phyloP scores from a whole-genome alignment of 1,140 invertebrate species.

The Drosophila paulistorum region DNA sequence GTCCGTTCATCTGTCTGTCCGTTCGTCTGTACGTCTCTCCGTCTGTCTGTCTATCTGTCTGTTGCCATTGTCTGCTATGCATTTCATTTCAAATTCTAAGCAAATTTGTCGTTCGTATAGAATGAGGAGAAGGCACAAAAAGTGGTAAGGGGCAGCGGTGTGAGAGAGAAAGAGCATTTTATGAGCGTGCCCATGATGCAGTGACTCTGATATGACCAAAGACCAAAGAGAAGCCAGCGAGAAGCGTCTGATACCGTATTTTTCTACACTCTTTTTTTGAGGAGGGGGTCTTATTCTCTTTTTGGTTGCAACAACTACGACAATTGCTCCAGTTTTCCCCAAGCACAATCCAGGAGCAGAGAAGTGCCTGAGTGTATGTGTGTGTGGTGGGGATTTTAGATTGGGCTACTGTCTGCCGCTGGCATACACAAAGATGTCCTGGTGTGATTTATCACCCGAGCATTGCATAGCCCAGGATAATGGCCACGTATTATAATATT shows the following conservation, averaged over 20 bases:
- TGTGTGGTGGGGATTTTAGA: constrained; percentile 36
- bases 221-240: constrained; percentile 3
- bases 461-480: constrained; percentile 65
- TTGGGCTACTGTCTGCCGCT: constrained; percentile 65
- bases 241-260: constrained; percentile 56
- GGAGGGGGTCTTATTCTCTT: not conserved
- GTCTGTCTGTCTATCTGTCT: constrained; percentile 35
- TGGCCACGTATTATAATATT: constrained; percentile 80
- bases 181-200: constrained; percentile 77
- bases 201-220: constrained; percentile 60
- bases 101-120: constrained; percentile 68
- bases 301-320: constrained; percentile 23
- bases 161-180: constrained; percentile 68
- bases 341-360: not conserved
- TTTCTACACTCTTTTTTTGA: not conserved
- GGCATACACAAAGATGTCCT: constrained; percentile 75
- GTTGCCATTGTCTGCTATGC: constrained; percentile 65
- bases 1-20: constrained; percentile 17
- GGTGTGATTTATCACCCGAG: constrained; percentile 74
- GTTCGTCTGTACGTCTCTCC: constrained; percentile 15
- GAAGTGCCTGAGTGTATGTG: not conserved
- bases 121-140: not conserved
- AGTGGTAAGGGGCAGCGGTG: not conserved
- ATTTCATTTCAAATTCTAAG: constrained; percentile 81
- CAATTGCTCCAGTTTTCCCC: constrained; percentile 56